A percentile compares a stretch with the other conserved stretches of the same genome.
phyloP scores from a whole-genome alignment of 1,140 invertebrate genomes.

The Vanessa tameamea region DNA sequence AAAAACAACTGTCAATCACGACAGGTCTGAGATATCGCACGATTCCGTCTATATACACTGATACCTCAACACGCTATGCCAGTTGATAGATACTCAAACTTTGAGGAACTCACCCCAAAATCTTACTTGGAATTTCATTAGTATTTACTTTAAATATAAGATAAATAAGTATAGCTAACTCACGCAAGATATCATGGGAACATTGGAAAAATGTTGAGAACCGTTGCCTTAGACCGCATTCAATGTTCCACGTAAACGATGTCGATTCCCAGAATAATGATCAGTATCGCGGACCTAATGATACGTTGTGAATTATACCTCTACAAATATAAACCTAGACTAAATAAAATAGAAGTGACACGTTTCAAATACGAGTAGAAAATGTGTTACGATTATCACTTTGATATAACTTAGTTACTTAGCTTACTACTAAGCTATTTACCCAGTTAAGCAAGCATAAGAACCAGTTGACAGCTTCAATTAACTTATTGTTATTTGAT shows the following conservation, averaged over 20 bases:
- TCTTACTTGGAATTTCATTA: background rate
- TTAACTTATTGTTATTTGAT: too few species aligned
- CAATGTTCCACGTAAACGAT: constrained; percentile 32
- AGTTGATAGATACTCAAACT: constrained; percentile 4
- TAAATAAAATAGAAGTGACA: constrained; percentile 13
- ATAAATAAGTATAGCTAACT: constrained; percentile 8
- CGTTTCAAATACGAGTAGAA: background rate
- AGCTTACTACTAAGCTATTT: too few species aligned
- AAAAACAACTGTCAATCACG: constrained; percentile 51
- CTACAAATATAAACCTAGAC: constrained; percentile 24
- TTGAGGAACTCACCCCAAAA: background rate
- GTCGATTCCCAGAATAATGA: constrained; percentile 35
- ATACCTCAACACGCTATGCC: constrained; percentile 40
- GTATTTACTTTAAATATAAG: background rate
- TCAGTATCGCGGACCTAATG: constrained; percentile 29
- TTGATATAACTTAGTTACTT: too few species aligned
- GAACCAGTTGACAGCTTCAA: too few species aligned
- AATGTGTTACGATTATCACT: background rate
- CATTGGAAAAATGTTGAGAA: constrained; percentile 12
- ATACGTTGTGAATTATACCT: constrained; percentile 31
- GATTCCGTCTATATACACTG: constrained; percentile 43
- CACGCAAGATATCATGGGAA: constrained; percentile 17
- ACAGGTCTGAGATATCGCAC: constrained; percentile 51
- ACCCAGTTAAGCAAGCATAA: too few species aligned
- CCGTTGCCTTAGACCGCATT: constrained; percentile 18